Evolutionary conservation across 2,888 invertebrate genomes (phyloP).

Genomic region (Hirtodrosophila duncani): DNA sequence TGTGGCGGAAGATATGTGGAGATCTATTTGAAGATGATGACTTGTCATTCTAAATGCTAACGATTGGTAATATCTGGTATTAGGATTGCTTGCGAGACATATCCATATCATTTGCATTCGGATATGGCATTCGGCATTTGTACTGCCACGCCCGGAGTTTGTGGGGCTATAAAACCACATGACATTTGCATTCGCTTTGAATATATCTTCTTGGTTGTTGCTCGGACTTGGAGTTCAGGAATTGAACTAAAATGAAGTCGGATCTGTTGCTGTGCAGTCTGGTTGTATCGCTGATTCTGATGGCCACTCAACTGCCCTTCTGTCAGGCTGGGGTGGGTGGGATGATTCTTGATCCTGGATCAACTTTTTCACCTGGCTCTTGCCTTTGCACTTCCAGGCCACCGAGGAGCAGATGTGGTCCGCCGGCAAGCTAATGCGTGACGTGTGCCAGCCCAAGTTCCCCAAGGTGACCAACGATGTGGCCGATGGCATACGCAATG

Average conservation of each 20-base stretch:
- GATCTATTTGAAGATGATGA: too few species aligned
- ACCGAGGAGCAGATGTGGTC: conserved; percentile 82
- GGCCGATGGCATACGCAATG: conserved; percentile 68
- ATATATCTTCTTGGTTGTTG: neutral
- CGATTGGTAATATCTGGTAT: too few species aligned
- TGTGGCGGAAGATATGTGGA: too few species aligned
- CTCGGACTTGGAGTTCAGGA: neutral
- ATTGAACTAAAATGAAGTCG: conserved; percentile 8
- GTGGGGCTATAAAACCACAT: too few species aligned
- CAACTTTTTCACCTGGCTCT: too few species aligned
- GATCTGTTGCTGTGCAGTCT: conserved; percentile 1
- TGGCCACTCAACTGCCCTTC: neutral
- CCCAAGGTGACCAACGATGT: conserved; percentile 68
- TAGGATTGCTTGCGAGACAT: too few species aligned
- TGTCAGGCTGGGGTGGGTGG: conserved; percentile 9
- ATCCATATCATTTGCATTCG: too few species aligned
- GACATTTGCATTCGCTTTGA: too few species aligned
- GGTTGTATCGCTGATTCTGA: neutral
- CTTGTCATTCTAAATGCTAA: too few species aligned
- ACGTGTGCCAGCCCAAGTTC: conserved; percentile 83
- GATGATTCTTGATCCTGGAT: too few species aligned
- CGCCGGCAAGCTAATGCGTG: conserved; percentile 82
- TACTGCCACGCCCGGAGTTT: too few species aligned
- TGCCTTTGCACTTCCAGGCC: conserved; percentile 46
- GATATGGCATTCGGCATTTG: too few species aligned